Conservation (phyloP, 2,797 vertebrate species). For the Morus bassanus region DNA sequence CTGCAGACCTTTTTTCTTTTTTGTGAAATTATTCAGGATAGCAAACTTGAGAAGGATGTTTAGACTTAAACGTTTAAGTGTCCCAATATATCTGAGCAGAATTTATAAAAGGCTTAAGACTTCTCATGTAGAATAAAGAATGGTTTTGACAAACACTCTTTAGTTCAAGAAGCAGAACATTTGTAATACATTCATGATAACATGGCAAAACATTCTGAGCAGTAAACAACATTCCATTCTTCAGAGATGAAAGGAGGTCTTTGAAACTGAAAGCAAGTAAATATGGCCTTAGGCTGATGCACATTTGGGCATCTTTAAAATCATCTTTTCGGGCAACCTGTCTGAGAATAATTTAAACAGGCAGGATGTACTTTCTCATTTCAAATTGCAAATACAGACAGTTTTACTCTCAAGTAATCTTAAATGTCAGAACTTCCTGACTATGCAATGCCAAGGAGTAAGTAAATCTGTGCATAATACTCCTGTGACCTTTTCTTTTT, state of each 20-base stretch:
- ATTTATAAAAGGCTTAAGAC: slow-evolving; percentile 45
- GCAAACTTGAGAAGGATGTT: slow-evolving; percentile 22
- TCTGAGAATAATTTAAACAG: slow-evolving; percentile 60
- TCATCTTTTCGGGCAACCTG: slow-evolving; percentile 62
- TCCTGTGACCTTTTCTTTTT: not conserved
- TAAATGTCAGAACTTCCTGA: slow-evolving; percentile 18
- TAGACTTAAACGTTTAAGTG: not conserved
- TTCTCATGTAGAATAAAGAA: slow-evolving; percentile 35
- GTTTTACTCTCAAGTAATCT: slow-evolving; percentile 23
- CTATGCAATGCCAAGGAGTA: not conserved
- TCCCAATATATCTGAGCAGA: not conserved
- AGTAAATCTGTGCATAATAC: not conserved
- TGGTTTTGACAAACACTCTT: slow-evolving; percentile 14
- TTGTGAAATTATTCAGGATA: not conserved
- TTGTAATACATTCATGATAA: slow-evolving; percentile 55
- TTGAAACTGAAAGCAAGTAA: slow-evolving; percentile 64
- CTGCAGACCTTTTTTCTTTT: not conserved
- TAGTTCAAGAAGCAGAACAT: slow-evolving; percentile 59
- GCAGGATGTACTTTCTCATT: slow-evolving; percentile 49
- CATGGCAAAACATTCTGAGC: slow-evolving; percentile 63
- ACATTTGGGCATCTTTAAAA: slow-evolving; percentile 63
- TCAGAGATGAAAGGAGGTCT: slow-evolving; percentile 64
- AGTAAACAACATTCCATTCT: slow-evolving; percentile 70
- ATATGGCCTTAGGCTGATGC: slow-evolving; percentile 46
- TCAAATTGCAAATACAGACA: slow-evolving; percentile 46